Base-by-base conservation (phyloP, 1,140 invertebrate species). In the Hylaeus anthracinus region DNA sequence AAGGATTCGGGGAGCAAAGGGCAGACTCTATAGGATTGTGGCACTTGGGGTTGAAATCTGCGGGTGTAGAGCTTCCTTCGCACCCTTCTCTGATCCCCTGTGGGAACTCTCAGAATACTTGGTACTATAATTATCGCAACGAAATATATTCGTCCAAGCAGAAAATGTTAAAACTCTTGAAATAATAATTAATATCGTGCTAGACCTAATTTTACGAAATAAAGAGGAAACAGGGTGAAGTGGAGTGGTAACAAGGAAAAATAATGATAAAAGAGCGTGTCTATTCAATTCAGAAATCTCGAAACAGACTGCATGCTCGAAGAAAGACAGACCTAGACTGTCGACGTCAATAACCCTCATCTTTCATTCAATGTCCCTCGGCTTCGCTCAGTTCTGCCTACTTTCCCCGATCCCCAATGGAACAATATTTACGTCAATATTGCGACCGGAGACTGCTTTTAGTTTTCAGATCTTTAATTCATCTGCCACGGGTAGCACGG, bases 301-400 rank as follows among this genome's bases (percentile, higher is more conserved):
- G 5, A 14, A 45, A 43, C 4, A n/a, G 2, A 5, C 15, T 43
- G 53, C 41, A 14, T 2, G 1, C 1, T 12, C 10, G 12, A 1
- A 43, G 39, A 26, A n/a, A 45, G 26, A 1, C 1, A 5, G n/a
- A 41, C 3, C n/a, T 15, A 26, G 41, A 37, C 55, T 45, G 3
- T 37, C 70, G 55, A 72, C 55, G 41, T 60, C 55, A 60, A 60
- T 14, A 26, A 45, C 41, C 41, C 41, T 72, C 70, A 37, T 72
- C 10, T 58, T 72, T 58, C 70, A 72, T 72, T 72, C 70, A 60
- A 56, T 37, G 55, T 37, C 12, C 41, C 55, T 43, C 53, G 14
- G 56, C 12, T 15, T 26, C 26, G 53, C 51, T 41, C 51, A 14
- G 56, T n/a, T 15, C 55, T 15, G 70, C n/a, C 55, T 37, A 70